Base-by-base conservation (phyloP, 2,888 invertebrate genomes). In the Bedellia somnulentella region DNA sequence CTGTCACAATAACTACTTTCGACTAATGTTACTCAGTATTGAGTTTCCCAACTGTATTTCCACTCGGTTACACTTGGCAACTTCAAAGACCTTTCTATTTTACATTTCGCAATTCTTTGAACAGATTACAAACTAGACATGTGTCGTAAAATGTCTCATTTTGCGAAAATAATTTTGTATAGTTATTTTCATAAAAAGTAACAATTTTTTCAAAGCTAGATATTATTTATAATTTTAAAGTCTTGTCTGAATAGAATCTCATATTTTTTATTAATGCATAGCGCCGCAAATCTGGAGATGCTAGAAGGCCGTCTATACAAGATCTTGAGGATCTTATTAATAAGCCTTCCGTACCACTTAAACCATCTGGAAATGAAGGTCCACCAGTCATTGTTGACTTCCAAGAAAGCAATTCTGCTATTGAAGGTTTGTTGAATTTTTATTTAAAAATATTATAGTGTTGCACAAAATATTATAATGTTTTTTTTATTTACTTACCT, bases 391-490 rank as follows among this genome's bases (percentile, higher is more conserved):
- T 96, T 59, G 86, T 94, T 42, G 93, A 94, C 63, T 88, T 92
- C 25, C 91, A 94, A 62, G 93, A 94, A 58, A 96, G 90, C 55
- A 95, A 97, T 70, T 90, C 95, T 26, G 94, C 94, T 35, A 88
- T 93, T 66, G 98, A 98, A 87, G 96, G 97, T 95, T 60, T 44
- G 40, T 36, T 24, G 5, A 18, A 18, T 18, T 6, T 18, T 18
- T 6, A n/a, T n/a, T n/a, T n/a, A n/a, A n/a, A n/a, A n/a, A n/a
- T n/a, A n/a, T n/a, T n/a, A n/a, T n/a, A n/a, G n/a, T n/a, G n/a
- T n/a, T n/a, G n/a, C n/a, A n/a, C n/a, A n/a, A n/a, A n/a, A n/a
- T n/a, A n/a, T n/a, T n/a, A n/a, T n/a, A n/a, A n/a, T n/a, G n/a
- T n/a, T n/a, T n/a, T n/a, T n/a, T n/a, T n/a, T n/a, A n/a, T n/a